Base-by-base conservation (phyloP, 2,113 vertebrate species). In the Myotis lucifugus region DNA sequence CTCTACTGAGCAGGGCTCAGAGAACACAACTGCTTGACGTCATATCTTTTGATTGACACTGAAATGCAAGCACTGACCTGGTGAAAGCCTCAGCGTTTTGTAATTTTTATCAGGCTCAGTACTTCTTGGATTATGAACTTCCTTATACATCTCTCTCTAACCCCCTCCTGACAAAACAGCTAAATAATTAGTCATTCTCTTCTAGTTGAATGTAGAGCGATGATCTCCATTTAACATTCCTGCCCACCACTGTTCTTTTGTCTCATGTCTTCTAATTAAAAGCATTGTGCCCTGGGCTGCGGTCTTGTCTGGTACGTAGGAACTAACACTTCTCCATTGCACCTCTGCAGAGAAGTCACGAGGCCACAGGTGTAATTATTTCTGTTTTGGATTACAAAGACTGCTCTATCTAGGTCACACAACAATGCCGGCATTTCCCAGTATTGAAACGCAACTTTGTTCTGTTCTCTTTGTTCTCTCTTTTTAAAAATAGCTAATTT, bases 201-300 rank as follows among this genome's bases (percentile, higher is more conserved):
- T 13, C 32, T 69, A 27, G 34, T 34, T 72, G 37, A 90, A 93
- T 59, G 23, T 50, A 3, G 6, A 37, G 8, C 4, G 23, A 48
- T 92, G 56, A 74, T 61, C 11, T 69, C 69, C 89, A 8, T 59
- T 94, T 66, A 90, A 56, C 42, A 90, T 85, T 79, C 37, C 52
- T 59, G 29, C 23, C 37, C 23, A 37, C 61, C 73, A 19, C 14
- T 52, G 23, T 23, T 59, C 70, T 66, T 76, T 69, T n/a, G 17
- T 87, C 32, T 85, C 67, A 8, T 17, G 42, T 46, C 78, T 92
- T 90, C 42, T 88, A 92, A 95, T 78, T 90, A 74, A 73, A 88
- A 90, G 21, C 21, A 52, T 54, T 82, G 74, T 78, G 34, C 69
- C 89, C 50, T 70, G 0, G 66, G 34, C 14, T 27, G 10, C 40